phyloP scores from a whole-genome alignment of 2,797 vertebrate species.

The Neosilurus mollespiculum region DNA sequence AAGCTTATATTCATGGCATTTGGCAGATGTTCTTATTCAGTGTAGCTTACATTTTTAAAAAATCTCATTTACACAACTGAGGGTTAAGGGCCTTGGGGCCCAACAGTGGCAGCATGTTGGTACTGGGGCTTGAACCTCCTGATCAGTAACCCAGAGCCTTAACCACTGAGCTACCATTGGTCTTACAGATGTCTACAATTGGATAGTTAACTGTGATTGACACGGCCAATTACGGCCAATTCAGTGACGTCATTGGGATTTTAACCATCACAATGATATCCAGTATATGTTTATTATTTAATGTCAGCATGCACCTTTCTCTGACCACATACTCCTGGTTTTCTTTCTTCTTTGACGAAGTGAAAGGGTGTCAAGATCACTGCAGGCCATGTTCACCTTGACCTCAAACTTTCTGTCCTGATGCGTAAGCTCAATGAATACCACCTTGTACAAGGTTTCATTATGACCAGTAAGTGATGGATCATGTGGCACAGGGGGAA shows the following conservation, averaged over 20 bases:
- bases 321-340: not conserved
- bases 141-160: no score
- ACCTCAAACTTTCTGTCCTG: not conserved
- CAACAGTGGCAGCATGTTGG: no score
- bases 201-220: constrained; percentile 3
- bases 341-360: no score
- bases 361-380: not conserved
- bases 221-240: not conserved
- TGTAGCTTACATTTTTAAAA: no score
- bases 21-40: no score
- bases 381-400: constrained; percentile 6
- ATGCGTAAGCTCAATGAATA: not conserved
- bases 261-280: not conserved
- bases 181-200: no score
- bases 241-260: not conserved
- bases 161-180: no score
- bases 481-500: constrained; percentile 37
- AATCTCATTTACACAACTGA: no score
- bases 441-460: not conserved
- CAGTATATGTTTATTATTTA: not conserved
- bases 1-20: no score
- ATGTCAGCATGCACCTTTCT: not conserved
- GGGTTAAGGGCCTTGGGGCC: no score
- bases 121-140: no score
- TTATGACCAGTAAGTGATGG: constrained; percentile 5